Evolutionary conservation across 53 echinoderm and acorn worm genomes (phyloP).

Genomic region (Echinarachnius parma): DNA sequence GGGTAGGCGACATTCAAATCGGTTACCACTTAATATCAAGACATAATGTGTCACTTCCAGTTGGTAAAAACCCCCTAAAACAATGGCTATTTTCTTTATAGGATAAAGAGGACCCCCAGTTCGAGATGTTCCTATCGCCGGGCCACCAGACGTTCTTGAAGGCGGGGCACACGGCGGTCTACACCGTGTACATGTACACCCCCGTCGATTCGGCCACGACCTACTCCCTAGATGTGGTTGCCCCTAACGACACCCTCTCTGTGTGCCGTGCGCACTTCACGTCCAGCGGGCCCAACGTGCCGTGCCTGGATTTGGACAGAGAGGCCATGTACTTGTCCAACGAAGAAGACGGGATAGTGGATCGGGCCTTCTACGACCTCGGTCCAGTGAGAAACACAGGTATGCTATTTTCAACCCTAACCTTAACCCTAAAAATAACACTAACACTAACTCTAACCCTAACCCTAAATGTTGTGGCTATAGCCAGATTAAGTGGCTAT

Average conservation of each 20-base stretch:
- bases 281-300: constrained; percentile 64
- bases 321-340: constrained; percentile 61
- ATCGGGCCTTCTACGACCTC: constrained; percentile 68
- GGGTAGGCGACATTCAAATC: too few relatives aligned
- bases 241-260: constrained; percentile 64
- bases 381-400: constrained; percentile 80
- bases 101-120: constrained; percentile 75
- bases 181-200: constrained; percentile 58
- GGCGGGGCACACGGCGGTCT: constrained; percentile 68
- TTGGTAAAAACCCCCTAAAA: too few relatives aligned
- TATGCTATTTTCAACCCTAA: constrained; percentile 3
- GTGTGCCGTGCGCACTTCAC: constrained; percentile 66
- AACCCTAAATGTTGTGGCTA: too few relatives aligned
- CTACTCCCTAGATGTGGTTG: constrained; percentile 67
- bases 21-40: too few relatives aligned
- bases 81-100: constrained; percentile 13
- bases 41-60: too few relatives aligned
- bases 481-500: too few relatives aligned
- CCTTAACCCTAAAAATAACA: not conserved
- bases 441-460: too few relatives aligned
- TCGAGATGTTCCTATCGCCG: constrained; percentile 50
- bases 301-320: constrained; percentile 58
- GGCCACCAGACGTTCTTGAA: constrained; percentile 41
- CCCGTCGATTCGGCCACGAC: constrained; percentile 67
- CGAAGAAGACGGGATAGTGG: constrained; percentile 75